A percentile compares a stretch with the other conserved stretches of the same genome.
Conservation (phyloP, 2,888 invertebrate genomes). For the Macropis europaea region DNA sequence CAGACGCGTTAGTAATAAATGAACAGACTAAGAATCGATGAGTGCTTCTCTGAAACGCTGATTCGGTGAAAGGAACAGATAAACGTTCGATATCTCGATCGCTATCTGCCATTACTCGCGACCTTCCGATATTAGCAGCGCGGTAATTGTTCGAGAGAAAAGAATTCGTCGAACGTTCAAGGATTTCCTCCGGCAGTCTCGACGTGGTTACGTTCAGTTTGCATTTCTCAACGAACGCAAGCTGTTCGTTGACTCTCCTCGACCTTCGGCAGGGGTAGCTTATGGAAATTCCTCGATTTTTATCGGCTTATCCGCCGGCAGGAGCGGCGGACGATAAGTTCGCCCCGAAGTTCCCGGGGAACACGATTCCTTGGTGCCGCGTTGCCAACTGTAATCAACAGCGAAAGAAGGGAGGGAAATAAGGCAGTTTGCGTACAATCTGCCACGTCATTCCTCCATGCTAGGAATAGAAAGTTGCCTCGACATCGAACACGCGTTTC, state of each 20-base stretch:
- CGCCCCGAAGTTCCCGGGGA: not conserved
- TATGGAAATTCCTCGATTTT: too few species aligned
- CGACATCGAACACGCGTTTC: not conserved
- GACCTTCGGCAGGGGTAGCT: too few species aligned
- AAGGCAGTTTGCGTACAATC: constrained; percentile 13
- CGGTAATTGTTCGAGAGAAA: not conserved
- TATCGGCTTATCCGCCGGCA: too few species aligned
- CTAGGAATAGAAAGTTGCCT: constrained; percentile 15
- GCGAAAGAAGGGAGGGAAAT: constrained; percentile 1
- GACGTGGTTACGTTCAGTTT: constrained; percentile 8
- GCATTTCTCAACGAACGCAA: not conserved
- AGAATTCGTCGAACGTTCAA: not conserved
- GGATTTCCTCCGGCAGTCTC: constrained; percentile 11
- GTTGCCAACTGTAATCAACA: constrained; percentile 25
- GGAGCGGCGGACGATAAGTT: not conserved
- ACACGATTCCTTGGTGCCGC: not conserved
- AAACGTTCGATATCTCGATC: too few species aligned
- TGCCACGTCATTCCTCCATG: constrained; percentile 33
- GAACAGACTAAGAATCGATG: too few species aligned
- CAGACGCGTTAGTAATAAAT: too few species aligned
- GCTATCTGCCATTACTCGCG: too few species aligned
- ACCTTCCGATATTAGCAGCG: not conserved
- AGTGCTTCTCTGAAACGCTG: too few species aligned
- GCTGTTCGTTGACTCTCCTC: not conserved
- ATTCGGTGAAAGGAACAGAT: too few species aligned